Evolutionary conservation across 2,888 invertebrate species (phyloP).

Genomic region (Lithophane socia): DNA sequence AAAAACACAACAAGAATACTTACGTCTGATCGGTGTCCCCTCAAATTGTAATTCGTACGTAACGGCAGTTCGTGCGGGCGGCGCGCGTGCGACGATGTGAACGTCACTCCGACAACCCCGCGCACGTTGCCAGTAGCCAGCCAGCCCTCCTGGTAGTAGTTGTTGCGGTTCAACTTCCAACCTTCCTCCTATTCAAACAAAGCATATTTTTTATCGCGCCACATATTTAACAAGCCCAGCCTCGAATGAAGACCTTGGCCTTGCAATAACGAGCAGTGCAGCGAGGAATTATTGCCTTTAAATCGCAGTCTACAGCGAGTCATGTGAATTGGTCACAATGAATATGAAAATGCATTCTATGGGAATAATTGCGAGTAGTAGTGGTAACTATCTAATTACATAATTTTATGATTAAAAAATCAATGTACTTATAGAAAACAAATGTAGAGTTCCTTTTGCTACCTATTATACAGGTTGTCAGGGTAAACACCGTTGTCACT

Average conservation of each 20-base stretch:
- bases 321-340: constrained; percentile 36
- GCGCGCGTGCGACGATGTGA: constrained; percentile 98
- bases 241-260: constrained; percentile 56
- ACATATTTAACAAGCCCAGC: constrained; percentile 34
- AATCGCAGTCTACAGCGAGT: constrained; percentile 40
- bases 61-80: constrained; percentile 96
- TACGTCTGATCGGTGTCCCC: constrained; percentile 99
- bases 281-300: constrained; percentile 43
- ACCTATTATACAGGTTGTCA: too few species aligned
- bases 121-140: constrained; percentile 98
- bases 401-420: neutral
- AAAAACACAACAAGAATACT: constrained; percentile 73
- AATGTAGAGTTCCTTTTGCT: too few species aligned
- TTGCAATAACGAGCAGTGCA: constrained; percentile 45
- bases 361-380: neutral
- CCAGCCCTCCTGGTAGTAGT: constrained; percentile 99
- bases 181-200: constrained; percentile 94
- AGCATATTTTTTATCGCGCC: constrained; percentile 37
- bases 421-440: neutral
- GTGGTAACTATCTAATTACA: neutral
- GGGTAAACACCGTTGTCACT: too few species aligned
- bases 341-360: constrained; percentile 34
- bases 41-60: constrained; percentile 98
- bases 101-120: constrained; percentile 98
- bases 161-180: constrained; percentile 98